These are phyloP conservation scores for Theocolax elegans DNA, from an alignment of 1,140 invertebrate genomes.

Conservation along the genomic window DNA sequence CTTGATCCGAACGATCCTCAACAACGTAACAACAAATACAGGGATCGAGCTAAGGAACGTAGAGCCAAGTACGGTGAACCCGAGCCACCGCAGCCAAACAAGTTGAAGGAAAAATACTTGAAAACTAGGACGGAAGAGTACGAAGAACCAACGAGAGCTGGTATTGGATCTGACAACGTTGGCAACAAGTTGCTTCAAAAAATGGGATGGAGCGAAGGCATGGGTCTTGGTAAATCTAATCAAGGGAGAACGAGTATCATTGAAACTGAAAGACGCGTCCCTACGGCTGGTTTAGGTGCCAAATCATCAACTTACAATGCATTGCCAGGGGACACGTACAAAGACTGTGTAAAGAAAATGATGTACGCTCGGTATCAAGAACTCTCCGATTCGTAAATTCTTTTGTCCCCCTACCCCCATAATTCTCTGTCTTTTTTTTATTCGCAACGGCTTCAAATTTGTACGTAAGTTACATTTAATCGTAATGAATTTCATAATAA, in stretches of 20 bases:
- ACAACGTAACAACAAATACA: slow-evolving; percentile 74
- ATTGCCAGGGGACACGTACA: slow-evolving; percentile 85
- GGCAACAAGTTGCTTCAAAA: slow-evolving; percentile 95
- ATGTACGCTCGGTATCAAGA: slow-evolving; percentile 87
- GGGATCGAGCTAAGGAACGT: slow-evolving; percentile 96
- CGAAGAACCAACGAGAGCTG: slow-evolving; percentile 76
- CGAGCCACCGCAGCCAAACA: slow-evolving; percentile 80
- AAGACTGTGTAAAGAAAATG: slow-evolving; percentile 92
- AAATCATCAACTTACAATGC: slow-evolving; percentile 79
- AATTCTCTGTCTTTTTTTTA: slow-evolving; percentile 31
- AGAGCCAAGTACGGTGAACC: slow-evolving; percentile 93
- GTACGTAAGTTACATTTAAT: slow-evolving; percentile 27
- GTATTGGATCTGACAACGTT: slow-evolving; percentile 88
- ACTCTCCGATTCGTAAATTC: slow-evolving; percentile 70
- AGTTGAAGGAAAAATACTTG: slow-evolving; percentile 76
- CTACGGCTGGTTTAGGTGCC: slow-evolving; percentile 80
- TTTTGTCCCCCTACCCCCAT: too few species aligned
- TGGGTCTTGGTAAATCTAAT: slow-evolving; percentile 91
- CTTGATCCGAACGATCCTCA: slow-evolving; percentile 70
- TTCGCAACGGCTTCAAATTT: slow-evolving; percentile 22
- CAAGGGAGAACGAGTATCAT: slow-evolving; percentile 95
- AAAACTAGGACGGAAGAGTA: slow-evolving; percentile 71
- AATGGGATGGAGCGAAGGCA: slow-evolving; percentile 98
- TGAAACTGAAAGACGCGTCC: slow-evolving; percentile 77
- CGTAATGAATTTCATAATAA: slow-evolving; percentile 21